Base-by-base conservation (phyloP, 2,888 invertebrate species). In the Leucophenga maculata region DNA sequence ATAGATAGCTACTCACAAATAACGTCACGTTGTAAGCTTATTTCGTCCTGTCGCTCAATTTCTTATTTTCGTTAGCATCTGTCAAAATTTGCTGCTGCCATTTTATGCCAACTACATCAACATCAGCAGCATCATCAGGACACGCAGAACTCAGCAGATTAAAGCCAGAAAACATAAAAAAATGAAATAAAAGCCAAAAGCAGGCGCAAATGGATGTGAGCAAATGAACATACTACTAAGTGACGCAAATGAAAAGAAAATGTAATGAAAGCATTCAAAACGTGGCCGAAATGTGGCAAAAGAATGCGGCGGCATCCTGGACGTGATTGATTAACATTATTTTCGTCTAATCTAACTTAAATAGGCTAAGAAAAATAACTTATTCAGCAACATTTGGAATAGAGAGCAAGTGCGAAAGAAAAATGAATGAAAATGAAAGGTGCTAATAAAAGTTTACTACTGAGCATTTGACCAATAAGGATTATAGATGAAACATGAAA, bases 291-390 rank as follows among this genome's bases (percentile, higher is more conserved):
- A 50, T 39, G 64, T 70, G 65, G 55, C 69, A 44, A 20, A 64
- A 50, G 50, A 18, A 20, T 52, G 3, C 9, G 52, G 9, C 57
- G 44, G 74, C 81, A 79, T 82, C 78, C 78, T 75, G 74, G 80
- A 77, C 80, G 82, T 82, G 82, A 82, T 82, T 82, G 82, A 82
- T 82, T 82, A 82, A 82, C 82, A 80, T 81, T 81, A 80, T 82
- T 78, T 81, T 80, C 80, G 79, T 78, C 80, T 82, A 81, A 81
- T 81, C 81, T 82, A 82, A 82, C 82, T 82, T 80, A 81, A 81
- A 81, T 81, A 82, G 81, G 79, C 80, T 32, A 74, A 72, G 74
- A 72, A 78, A 74, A 70, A 80, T 78, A 82, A 82, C 80, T 80
- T 82, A 80, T 79, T 82, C 80, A 79, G 78, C 77, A 80, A 78